Evolutionary conservation across 2,888 invertebrate species (phyloP).

Genomic region (Cancer borealis): DNA sequence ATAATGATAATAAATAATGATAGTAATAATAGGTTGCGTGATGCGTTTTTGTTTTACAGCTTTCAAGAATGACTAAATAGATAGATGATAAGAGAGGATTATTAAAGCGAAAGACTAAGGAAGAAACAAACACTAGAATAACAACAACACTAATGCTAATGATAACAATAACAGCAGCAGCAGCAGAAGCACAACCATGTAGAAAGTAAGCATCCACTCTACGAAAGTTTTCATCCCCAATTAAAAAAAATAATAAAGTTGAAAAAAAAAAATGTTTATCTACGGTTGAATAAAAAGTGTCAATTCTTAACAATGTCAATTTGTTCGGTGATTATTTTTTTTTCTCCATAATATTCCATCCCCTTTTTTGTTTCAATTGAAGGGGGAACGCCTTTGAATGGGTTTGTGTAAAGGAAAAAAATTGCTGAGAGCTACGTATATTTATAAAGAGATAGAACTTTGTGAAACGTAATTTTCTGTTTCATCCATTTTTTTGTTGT

Average conservation of each 20-base stretch:
- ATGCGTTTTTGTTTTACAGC: not conserved
- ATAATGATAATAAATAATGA: not conserved
- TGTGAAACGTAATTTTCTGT: no score
- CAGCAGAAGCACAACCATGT: not conserved
- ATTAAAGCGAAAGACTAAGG: not conserved
- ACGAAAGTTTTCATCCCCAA: not conserved
- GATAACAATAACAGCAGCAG: not conserved
- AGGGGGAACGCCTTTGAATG: no score
- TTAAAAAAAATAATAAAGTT: not conserved
- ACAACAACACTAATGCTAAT: not conserved
- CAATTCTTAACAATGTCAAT: not conserved
- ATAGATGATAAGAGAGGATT: no score
- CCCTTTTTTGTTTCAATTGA: not conserved
- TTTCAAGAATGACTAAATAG: no score
- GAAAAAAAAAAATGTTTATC: not conserved
- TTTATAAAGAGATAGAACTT: no score
- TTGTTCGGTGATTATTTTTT: not conserved
- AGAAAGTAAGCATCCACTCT: no score
- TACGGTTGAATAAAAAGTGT: not conserved
- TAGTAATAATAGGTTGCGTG: not conserved
- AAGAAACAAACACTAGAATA: not conserved
- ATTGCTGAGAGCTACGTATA: no score
- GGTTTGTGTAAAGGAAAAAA: no score
- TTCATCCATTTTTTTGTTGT: no score
- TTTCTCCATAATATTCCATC: not conserved